phyloP scores from a whole-genome alignment of 53 echinoderm and acorn worm species.

The Paracentrotus lividus region DNA sequence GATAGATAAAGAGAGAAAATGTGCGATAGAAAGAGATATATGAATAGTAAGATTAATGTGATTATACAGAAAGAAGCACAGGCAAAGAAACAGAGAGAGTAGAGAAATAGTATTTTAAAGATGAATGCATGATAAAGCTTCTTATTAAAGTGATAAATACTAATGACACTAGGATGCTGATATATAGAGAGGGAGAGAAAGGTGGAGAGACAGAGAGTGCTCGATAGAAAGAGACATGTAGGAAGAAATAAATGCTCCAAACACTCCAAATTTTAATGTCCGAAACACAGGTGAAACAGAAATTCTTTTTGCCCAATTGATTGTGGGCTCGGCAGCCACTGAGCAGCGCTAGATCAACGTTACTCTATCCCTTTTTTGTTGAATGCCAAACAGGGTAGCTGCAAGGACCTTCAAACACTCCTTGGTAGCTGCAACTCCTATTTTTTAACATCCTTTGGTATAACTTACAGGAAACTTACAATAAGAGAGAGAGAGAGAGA shows the following conservation, averaged over 20 bases:
- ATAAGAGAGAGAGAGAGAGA: neutral
- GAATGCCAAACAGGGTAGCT: neutral
- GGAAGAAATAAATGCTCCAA: neutral
- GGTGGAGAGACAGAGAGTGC: neutral
- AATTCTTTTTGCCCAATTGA: too few relatives aligned
- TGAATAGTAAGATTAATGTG: too few relatives aligned
- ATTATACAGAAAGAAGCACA: neutral
- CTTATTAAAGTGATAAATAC: too few relatives aligned
- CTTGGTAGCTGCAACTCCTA: too few relatives aligned
- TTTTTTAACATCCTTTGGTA: too few relatives aligned
- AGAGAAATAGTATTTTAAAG: neutral
- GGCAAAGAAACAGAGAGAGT: neutral
- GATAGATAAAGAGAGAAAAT: neutral
- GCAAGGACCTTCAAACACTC: too few relatives aligned
- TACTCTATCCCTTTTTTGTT: too few relatives aligned
- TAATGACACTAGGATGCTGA: neutral
- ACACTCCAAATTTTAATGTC: too few relatives aligned
- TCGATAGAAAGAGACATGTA: neutral
- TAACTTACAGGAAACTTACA: too few relatives aligned
- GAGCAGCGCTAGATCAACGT: too few relatives aligned
- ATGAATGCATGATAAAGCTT: neutral
- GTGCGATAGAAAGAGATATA: neutral
- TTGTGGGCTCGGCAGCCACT: too few relatives aligned
- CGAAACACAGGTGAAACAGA: too few relatives aligned
- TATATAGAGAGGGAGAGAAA: neutral